These are phyloP conservation scores for Seriola aureovittata DNA, from an alignment of 2,113 vertebrate species.

Conservation along the genomic window DNA sequence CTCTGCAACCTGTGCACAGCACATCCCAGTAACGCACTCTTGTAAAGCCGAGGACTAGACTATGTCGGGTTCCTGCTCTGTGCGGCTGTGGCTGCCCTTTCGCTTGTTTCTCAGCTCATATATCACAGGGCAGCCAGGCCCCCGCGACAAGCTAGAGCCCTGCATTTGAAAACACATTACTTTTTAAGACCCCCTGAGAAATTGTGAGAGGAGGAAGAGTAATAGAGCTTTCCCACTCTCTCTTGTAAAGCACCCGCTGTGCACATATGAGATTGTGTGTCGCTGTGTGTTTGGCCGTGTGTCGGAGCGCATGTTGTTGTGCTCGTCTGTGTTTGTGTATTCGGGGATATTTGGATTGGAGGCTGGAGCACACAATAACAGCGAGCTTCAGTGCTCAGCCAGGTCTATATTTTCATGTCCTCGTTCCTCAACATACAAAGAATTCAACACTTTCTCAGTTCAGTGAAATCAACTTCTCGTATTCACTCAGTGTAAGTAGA, in stretches of 20 bases:
- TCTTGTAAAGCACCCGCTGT: slow-evolving; percentile 68
- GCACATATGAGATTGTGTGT: slow-evolving; percentile 63
- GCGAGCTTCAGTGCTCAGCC: background rate
- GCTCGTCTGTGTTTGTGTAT: slow-evolving; percentile 11
- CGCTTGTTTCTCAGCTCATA: slow-evolving; percentile 60
- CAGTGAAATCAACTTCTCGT: background rate
- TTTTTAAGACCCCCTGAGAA: slow-evolving; percentile 80
- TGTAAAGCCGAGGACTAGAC: background rate
- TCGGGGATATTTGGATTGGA: slow-evolving; percentile 19
- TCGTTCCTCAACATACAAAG: background rate
- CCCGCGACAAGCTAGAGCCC: slow-evolving; percentile 66
- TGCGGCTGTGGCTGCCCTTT: slow-evolving; percentile 45
- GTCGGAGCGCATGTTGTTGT: slow-evolving; percentile 25
- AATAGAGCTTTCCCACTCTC: slow-evolving; percentile 71
- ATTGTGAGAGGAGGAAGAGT: slow-evolving; percentile 75
- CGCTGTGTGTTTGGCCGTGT: slow-evolving; percentile 26
- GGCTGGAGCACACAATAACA: slow-evolving; percentile 36
- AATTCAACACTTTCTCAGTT: background rate
- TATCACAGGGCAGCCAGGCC: slow-evolving; percentile 60
- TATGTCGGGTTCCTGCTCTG: background rate
- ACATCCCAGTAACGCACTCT: slow-evolving; percentile 23
- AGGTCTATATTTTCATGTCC: slow-evolving; percentile 1
- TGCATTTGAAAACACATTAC: slow-evolving; percentile 80
- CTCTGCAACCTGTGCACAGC: background rate
- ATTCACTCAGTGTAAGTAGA: background rate